These are phyloP conservation scores for Nymphalis polychloros DNA, from an alignment of 2,888 invertebrate species.

Conservation along the genomic window DNA sequence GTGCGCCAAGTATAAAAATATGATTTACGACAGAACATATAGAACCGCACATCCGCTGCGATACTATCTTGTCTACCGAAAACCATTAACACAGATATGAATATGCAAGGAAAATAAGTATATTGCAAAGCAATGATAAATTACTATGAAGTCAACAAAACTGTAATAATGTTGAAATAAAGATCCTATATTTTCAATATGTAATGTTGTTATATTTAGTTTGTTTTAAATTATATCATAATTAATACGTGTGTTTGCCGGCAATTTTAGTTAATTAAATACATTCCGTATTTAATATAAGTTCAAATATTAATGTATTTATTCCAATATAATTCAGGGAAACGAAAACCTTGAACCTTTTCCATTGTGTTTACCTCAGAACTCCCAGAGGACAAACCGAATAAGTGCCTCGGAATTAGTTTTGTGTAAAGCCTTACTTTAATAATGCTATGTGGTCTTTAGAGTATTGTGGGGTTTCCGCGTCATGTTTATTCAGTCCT, in stretches of 20 bases:
- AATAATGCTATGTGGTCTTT: slow-evolving; percentile 74
- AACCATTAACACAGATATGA: slow-evolving; percentile 54
- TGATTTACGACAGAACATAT: slow-evolving; percentile 66
- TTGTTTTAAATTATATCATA: no score
- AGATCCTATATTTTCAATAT: not conserved
- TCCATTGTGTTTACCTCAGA: slow-evolving; percentile 41
- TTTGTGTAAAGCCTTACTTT: slow-evolving; percentile 73
- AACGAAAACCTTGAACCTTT: slow-evolving; percentile 28
- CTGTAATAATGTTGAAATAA: not conserved
- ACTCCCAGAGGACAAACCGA: slow-evolving; percentile 63
- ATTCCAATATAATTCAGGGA: slow-evolving; percentile 13
- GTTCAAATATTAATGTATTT: not conserved
- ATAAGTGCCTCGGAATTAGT: slow-evolving; percentile 73
- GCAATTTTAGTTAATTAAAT: slow-evolving; percentile 1
- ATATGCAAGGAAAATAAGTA: slow-evolving; percentile 33
- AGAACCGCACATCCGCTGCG: slow-evolving; percentile 59
- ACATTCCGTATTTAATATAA: not conserved
- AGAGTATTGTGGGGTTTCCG: slow-evolving; percentile 70
- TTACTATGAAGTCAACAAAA: not conserved
- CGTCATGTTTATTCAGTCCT: slow-evolving; percentile 66
- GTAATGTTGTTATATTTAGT: no score
- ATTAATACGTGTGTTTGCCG: not conserved
- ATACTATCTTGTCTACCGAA: slow-evolving; percentile 50
- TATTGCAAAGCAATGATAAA: slow-evolving; percentile 22
- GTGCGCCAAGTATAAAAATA: slow-evolving; percentile 74